phyloP scores from a whole-genome alignment of 2,888 invertebrate genomes.

The Mythimna impura region DNA sequence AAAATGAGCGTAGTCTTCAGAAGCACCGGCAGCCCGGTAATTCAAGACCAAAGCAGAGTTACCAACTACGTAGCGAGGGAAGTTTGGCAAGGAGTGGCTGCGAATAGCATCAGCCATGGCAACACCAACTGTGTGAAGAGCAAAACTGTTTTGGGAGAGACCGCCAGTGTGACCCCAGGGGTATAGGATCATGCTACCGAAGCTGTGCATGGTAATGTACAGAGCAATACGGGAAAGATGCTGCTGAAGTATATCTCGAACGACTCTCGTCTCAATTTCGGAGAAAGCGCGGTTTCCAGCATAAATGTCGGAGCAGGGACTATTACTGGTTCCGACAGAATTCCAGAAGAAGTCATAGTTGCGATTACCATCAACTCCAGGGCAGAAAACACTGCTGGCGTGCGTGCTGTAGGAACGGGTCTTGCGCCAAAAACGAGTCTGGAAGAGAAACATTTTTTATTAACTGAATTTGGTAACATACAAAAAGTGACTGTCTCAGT shows the following conservation, averaged over 20 bases:
- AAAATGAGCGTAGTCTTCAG: conserved; percentile 92
- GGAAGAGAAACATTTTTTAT: conserved; percentile 37
- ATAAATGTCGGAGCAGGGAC: conserved; percentile 91
- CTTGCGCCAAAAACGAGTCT: conserved; percentile 92
- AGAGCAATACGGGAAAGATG: conserved; percentile 88
- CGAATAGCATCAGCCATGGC: conserved; percentile 83
- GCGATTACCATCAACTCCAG: conserved; percentile 94
- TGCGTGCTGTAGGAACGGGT: conserved; percentile 89
- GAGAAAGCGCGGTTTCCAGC: conserved; percentile 92
- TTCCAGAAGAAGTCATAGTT: conserved; percentile 94
- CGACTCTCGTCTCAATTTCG: conserved; percentile 91
- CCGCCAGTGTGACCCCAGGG: conserved; percentile 92
- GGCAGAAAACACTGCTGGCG: conserved; percentile 81
- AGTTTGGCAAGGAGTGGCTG: conserved; percentile 71
- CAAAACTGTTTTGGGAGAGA: conserved; percentile 86
- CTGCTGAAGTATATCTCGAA: conserved; percentile 90
- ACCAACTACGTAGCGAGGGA: conserved; percentile 88
- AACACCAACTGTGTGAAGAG: conserved; percentile 84
- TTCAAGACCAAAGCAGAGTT: conserved; percentile 86
- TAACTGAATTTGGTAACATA: no score
- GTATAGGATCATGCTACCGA: conserved; percentile 92
- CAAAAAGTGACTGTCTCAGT: no score
- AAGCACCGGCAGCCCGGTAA: conserved; percentile 91
- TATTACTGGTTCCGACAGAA: conserved; percentile 89
- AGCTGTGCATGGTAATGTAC: conserved; percentile 94